Conservation (phyloP, 2,797 vertebrate genomes). For the Sebastiscus albofasciatus region DNA sequence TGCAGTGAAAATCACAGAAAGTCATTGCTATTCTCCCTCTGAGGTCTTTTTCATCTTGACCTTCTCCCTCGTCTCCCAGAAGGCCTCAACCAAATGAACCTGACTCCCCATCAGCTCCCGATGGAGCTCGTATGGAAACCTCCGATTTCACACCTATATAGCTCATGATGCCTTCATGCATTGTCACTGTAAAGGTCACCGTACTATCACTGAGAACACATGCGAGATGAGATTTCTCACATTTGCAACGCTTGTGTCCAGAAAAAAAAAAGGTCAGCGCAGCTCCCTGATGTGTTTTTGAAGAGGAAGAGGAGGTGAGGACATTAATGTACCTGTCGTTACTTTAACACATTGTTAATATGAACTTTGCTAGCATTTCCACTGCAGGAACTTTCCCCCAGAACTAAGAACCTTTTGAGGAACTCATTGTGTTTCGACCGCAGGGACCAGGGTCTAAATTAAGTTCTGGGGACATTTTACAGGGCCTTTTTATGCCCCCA, state of each 20-base stretch:
- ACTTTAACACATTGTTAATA: neutral
- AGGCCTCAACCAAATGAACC: neutral
- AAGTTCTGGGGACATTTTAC: too few relatives aligned
- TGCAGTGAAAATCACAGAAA: neutral
- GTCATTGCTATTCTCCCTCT: neutral
- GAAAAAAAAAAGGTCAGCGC: conserved; percentile 25
- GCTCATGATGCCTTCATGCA: neutral
- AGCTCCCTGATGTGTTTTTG: neutral
- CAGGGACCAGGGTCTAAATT: too few relatives aligned
- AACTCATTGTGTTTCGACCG: too few relatives aligned
- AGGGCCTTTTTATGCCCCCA: too few relatives aligned
- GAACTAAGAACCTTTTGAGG: too few relatives aligned
- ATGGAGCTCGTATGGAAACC: neutral
- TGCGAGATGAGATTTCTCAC: conserved; percentile 32
- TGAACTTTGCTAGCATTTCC: neutral
- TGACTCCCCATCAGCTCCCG: neutral
- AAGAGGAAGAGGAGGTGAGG: neutral
- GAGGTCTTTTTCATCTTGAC: neutral
- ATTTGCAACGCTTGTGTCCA: neutral
- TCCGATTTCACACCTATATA: neutral
- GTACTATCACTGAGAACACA: neutral
- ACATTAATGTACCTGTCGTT: neutral
- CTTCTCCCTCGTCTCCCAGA: neutral
- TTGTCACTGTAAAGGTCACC: conserved; percentile 28
- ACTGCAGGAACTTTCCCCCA: neutral